Evolutionary conservation across 2,888 invertebrate species (phyloP).

Genomic region (Hypselothyrea guttata): DNA sequence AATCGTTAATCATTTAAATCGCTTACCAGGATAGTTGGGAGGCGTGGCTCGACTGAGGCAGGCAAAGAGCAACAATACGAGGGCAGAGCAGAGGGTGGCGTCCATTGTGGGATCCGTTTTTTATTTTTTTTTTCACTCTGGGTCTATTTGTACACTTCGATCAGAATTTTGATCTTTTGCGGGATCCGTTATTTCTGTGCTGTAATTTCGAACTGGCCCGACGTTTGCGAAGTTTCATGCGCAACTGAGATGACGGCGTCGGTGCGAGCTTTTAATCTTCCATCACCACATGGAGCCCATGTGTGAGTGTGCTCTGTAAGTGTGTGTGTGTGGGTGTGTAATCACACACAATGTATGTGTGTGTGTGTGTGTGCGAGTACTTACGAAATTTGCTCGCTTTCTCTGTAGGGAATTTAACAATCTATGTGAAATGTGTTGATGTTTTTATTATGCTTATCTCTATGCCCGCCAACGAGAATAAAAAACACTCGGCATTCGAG

Average conservation of each 20-base stretch:
- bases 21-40: neutral
- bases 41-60: conserved; percentile 17
- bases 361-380: conserved; percentile 35
- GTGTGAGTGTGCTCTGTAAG: conserved; percentile 8
- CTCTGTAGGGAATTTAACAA: conserved; percentile 43
- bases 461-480: conserved; percentile 39
- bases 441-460: conserved; percentile 53
- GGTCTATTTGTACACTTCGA: no score
- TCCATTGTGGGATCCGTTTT: no score
- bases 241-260: conserved; percentile 54
- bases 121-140: no score
- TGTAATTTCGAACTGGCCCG: conserved; percentile 31
- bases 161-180: no score
- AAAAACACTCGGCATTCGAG: neutral
- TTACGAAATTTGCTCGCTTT: conserved; percentile 65
- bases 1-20: no score
- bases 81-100: conserved; percentile 5
- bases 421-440: conserved; percentile 48
- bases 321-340: conserved; percentile 28
- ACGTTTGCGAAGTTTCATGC: conserved; percentile 63
- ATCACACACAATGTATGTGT: conserved; percentile 20
- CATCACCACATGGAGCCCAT: conserved; percentile 25
- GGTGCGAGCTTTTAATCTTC: conserved; percentile 46
- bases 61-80: conserved; percentile 7
- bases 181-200: no score